Evolutionary conservation across 2,797 vertebrate species (phyloP), one percentile per base, ranked within the genome.

Genomic region (Gila robusta): DNA sequence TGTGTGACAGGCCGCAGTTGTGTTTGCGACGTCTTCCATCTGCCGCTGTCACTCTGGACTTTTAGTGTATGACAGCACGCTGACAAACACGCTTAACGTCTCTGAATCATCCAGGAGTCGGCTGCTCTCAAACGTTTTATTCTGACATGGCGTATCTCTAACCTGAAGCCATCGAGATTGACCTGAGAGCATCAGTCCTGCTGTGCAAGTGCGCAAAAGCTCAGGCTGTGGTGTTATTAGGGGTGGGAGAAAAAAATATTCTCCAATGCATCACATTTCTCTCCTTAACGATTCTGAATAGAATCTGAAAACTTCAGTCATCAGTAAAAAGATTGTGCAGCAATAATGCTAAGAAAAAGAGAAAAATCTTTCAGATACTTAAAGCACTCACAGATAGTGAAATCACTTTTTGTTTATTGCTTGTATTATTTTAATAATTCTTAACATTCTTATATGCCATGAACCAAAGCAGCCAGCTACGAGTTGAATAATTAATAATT

Each of bases 21-120:
- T 79, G 67, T 86, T 82, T 92, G 87, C 88, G 79, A 91, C 59
- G 71, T 35, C 84, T 67, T 83, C 88, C 84, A 88, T 91, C 89
- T 90, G 87, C 81, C 77, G 52, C 77, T 91, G 89, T 92, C 84
- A 87, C 66, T 86, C 56, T 83, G 23, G 69, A 72, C 88, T 78
- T 76, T 44, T 47, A 86, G 69, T 56, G 79, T 86, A 79, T 74
- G 84, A 56, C 85, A 84, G 87, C 84, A 19, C 11, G 79, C 82
- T 88, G 78, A 88, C 82, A 92, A 87, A 78, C 73, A 76, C 81
- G 54, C 78, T 85, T 44, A 69, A 66, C 23, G 10, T 49, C 81
- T 77, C 72, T 44, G 59, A 69, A 67, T 56, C 72, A 64, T n/a
- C 21, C 79, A 32, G 28, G 41, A 35, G 28, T 86, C 66, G 70